Percentiles rank a stretch among this genome's conserved stretches.
phyloP scores from a whole-genome alignment of 2,888 invertebrate species.

The Drosophila setosimentum region DNA sequence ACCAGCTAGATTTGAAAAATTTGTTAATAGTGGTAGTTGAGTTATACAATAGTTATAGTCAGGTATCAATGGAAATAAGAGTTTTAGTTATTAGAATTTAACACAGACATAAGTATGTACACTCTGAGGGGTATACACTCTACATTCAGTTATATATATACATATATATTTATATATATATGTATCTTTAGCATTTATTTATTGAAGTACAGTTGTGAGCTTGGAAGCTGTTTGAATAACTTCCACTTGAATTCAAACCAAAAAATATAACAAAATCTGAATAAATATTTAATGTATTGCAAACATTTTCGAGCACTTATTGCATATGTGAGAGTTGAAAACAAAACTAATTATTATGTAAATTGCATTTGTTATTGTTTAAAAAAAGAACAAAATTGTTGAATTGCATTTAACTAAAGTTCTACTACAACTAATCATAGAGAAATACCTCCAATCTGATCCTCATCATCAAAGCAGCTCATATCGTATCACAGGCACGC shows the following conservation, averaged over 20 bases:
- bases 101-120: slow-evolving; percentile 58
- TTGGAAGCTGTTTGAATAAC: slow-evolving; percentile 24
- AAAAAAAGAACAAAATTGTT: slow-evolving; percentile 38
- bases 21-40: slow-evolving; percentile 68
- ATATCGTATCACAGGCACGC: slow-evolving; percentile 86
- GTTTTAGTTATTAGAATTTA: slow-evolving; percentile 57
- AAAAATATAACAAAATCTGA: not conserved
- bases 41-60: slow-evolving; percentile 66
- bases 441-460: not conserved
- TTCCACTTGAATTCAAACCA: not conserved
- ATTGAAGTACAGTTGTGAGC: slow-evolving; percentile 63
- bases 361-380: slow-evolving; percentile 40
- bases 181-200: slow-evolving; percentile 31
- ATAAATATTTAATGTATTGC: slow-evolving; percentile 1
- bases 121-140: slow-evolving; percentile 6
- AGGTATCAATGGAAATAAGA: slow-evolving; percentile 76
- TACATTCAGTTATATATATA: slow-evolving; percentile 10
- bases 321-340: slow-evolving; percentile 30
- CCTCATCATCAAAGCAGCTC: slow-evolving; percentile 63
- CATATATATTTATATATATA: slow-evolving; percentile 4
- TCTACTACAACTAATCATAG: slow-evolving; percentile 11
- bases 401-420: slow-evolving; percentile 65
- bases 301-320: slow-evolving; percentile 46
- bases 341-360: slow-evolving; percentile 35
- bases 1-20: slow-evolving; percentile 58